Percentiles rank a stretch among this genome's conserved stretches.
Evolutionary conservation across 2,797 vertebrate species (phyloP).

Genomic region (Holocentrus rufus): DNA sequence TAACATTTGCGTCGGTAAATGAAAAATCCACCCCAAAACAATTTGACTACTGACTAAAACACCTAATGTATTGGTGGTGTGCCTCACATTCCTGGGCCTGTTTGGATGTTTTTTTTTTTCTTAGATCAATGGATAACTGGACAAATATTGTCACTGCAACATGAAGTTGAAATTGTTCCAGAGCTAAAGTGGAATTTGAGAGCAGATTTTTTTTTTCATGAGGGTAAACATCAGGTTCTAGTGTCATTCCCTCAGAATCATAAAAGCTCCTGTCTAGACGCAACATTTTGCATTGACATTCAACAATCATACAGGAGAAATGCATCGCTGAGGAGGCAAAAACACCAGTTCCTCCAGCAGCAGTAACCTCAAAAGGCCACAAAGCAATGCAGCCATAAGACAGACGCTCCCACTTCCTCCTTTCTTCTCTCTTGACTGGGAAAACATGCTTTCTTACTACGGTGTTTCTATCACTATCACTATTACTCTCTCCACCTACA

Average conservation of each 20-base stretch:
- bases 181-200: background rate
- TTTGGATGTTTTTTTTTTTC: no score
- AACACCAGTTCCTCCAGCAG: conserved; percentile 44
- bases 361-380: conserved; percentile 36
- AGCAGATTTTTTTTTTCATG: background rate
- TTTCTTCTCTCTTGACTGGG: conserved; percentile 19
- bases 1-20: no score
- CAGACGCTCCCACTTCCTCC: conserved; percentile 20
- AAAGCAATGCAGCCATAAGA: conserved; percentile 43
- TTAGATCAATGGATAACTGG: no score
- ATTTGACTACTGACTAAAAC: no score
- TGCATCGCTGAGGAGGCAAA: conserved; percentile 23
- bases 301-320: conserved; percentile 31
- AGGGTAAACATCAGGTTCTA: background rate
- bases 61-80: no score
- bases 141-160: no score
- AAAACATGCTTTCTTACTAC: conserved; percentile 56
- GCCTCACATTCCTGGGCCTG: no score
- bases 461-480: conserved; percentile 22
- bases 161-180: no score
- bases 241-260: conserved; percentile 5
- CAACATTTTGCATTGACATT: conserved; percentile 14
- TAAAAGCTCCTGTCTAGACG: background rate
- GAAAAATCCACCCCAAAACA: no score
- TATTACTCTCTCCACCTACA: conserved; percentile 29